Evolutionary conservation across 1,140 invertebrate genomes (phyloP), one percentile per base, ranked within the genome.

Genomic region (Sitodiplosis mosellana): DNA sequence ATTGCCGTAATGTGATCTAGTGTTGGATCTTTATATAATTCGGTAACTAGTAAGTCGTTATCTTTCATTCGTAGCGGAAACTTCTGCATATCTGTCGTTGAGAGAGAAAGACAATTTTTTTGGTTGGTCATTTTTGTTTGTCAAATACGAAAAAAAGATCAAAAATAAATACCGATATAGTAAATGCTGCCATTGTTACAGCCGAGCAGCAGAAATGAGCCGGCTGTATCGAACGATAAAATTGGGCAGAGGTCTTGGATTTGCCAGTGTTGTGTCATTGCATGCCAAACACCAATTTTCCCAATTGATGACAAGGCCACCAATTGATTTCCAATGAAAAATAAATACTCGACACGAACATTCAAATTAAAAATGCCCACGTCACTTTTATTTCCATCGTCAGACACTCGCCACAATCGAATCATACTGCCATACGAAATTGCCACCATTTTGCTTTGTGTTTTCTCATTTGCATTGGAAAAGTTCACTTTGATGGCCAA

Each of bases 271-370:
- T 95, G 91, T 0, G 91, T 95, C 80, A 93, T 95, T 0, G 91
- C 87, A 69, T 98, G 92, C 92, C 92, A 98, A 15, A 99, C 92
- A 7, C 93, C 93, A 50, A 96, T 90, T 71, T 96, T 96, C n/a
- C 93, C 93, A 18, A 81, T 81, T 2, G 83, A 65, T 36, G 90
- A 93, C 15, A 98, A 69, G 2, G 92, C 93, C 12, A 98, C 93
- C 33, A 98, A 66, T 59, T 98, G 93, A 54, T 85, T 92, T 12
- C 93, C 92, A 66, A 98, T 96, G 60, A 97, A 99, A 61, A 98
- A 90, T 40, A 99, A 69, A 66, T 92, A 88, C 61, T 97, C 92
- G 1, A 97, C 89, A 1, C 85, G 74, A 1, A 93, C 90, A 54
- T 87, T 83, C 6, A 95, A 69, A 66, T 90, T 91, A 58, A 95